A percentile compares a stretch with the other conserved stretches of the same genome.
Evolutionary conservation across 2,888 invertebrate species (phyloP).

Genomic region (Malachius bipustulatus): DNA sequence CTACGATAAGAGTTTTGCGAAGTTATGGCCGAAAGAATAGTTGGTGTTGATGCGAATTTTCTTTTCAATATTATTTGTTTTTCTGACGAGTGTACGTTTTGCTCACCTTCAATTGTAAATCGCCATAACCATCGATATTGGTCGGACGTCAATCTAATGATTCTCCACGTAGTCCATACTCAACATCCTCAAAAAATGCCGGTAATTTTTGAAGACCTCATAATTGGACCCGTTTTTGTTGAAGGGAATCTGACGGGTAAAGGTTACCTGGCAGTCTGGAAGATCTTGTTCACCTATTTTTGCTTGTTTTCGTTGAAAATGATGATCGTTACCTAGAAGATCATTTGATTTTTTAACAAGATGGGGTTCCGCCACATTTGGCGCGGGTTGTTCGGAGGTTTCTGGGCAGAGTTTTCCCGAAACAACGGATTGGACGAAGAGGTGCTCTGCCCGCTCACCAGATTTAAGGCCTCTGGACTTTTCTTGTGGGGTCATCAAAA

Average conservation of each 20-base stretch:
- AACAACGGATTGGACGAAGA: constrained; percentile 2
- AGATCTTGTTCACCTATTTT: background rate
- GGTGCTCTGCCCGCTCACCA: background rate
- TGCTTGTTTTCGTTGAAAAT: background rate
- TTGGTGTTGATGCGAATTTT: background rate
- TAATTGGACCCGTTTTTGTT: constrained; percentile 1
- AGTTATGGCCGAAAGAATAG: constrained; percentile 4
- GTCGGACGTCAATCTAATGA: constrained; percentile 4
- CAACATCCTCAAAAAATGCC: constrained; percentile 6
- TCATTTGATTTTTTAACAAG: background rate
- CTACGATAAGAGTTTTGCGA: constrained; percentile 20
- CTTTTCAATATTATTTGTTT: constrained; percentile 10
- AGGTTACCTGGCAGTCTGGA: background rate
- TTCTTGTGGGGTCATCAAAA: constrained; percentile 3
- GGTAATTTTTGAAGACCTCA: background rate
- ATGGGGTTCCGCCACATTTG: background rate
- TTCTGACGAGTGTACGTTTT: constrained; percentile 12
- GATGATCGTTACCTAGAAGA: constrained; percentile 2
- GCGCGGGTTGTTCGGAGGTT: background rate
- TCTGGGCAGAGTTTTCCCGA: background rate
- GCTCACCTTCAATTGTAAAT: constrained; percentile 11
- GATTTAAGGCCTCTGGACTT: background rate
- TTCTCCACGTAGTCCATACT: background rate
- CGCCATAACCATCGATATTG: constrained; percentile 12
- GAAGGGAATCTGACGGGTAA: background rate